Percentiles rank a stretch among this genome's conserved stretches.
These are phyloP conservation scores for Phymorhynchus buccinoides DNA, from an alignment of 1,140 invertebrate species.

Conservation along the genomic window DNA sequence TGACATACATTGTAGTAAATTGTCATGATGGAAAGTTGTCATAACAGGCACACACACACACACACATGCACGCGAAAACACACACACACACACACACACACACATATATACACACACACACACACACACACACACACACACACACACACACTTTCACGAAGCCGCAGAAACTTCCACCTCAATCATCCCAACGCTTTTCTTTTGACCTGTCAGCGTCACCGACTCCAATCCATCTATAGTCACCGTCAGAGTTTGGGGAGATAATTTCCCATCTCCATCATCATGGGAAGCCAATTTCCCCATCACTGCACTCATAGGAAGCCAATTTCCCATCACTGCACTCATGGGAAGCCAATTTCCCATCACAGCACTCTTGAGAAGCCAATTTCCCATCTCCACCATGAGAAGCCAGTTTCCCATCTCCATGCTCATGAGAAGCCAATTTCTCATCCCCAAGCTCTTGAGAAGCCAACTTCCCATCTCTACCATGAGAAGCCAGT, in stretches of 20 bases:
- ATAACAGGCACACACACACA: neutral
- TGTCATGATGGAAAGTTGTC: too few species aligned
- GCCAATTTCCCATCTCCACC: neutral
- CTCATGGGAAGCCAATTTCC: neutral
- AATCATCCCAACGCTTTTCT: too few species aligned
- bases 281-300: too few species aligned
- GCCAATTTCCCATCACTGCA: neutral
- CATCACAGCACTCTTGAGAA: neutral
- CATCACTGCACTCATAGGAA: neutral
- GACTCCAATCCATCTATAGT: neutral
- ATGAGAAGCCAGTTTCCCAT: neutral
- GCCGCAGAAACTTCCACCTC: too few species aligned
- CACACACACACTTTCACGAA: constrained; percentile 24
- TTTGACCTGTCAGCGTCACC: neutral
- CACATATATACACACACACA: constrained; percentile 18
- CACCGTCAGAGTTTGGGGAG: too few species aligned
- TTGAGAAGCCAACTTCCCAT: neutral
- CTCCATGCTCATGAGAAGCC: neutral
- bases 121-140: constrained; percentile 24
- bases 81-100: too few species aligned
- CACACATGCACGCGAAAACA: too few species aligned
- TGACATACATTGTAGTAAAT: too few species aligned
- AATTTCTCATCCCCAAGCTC: neutral
- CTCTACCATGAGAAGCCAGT: neutral
- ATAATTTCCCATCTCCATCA: too few species aligned